phyloP scores from a whole-genome alignment of 2,888 invertebrate genomes.

The Eurois occulta region DNA sequence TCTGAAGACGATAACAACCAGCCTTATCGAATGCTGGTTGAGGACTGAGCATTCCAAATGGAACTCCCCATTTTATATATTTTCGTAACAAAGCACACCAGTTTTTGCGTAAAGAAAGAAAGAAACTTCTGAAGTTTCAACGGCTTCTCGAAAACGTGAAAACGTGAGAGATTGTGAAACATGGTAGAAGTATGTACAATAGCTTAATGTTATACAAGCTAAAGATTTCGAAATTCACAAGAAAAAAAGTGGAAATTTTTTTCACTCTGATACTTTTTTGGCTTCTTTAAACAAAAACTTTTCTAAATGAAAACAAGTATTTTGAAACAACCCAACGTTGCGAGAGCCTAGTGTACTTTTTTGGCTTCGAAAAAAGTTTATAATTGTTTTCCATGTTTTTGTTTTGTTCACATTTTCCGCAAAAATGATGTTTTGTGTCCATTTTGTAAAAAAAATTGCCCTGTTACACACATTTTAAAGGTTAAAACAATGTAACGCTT shows the following conservation, averaged over 20 bases:
- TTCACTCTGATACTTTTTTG: not conserved
- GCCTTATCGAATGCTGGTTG: not conserved
- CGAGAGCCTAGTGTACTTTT: not conserved
- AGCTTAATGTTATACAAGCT: not conserved
- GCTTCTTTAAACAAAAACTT: not conserved
- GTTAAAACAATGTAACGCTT: not conserved
- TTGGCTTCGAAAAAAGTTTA: not conserved
- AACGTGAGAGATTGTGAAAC: conserved; percentile 1
- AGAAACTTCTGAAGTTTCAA: conserved; percentile 6
- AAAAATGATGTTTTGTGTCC: not conserved
- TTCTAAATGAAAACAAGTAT: not conserved
- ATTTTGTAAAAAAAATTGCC: not conserved
- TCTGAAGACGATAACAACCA: too few species aligned
- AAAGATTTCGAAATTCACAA: not conserved
- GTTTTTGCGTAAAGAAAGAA: not conserved
- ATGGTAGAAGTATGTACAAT: not conserved
- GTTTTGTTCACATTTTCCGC: not conserved
- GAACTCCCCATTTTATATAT: not conserved
- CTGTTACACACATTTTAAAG: not conserved
- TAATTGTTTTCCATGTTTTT: not conserved
- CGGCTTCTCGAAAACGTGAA: conserved; percentile 35
- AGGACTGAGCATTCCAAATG: not conserved
- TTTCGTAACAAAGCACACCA: not conserved
- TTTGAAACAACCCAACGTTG: not conserved
- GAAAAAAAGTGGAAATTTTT: not conserved